Base-by-base conservation (phyloP, 1,140 invertebrate species). In the Bicyclus anynana region DNA sequence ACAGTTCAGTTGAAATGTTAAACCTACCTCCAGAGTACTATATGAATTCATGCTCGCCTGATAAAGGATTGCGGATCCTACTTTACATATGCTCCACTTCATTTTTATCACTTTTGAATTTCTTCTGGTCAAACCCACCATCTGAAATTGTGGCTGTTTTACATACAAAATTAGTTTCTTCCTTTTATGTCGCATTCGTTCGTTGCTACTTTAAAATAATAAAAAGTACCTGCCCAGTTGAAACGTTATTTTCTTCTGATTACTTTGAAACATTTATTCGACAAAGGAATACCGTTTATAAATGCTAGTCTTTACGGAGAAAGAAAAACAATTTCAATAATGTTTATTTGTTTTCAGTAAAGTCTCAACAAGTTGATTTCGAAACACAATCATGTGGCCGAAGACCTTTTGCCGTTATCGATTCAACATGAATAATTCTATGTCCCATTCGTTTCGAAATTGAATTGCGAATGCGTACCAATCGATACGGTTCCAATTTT, bases 361-460 rank as follows among this genome's bases (percentile, higher is more conserved):
- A 23, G 14, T 46, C 14, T 18, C 21, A 27, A 40, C 35, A 42
- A 50, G 21, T 57, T 44, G 44, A 60, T 53, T 53, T 48, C 33
- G 33, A 49, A 60, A 60, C 7, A 59, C 59, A 67, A 56, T 62
- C 55, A 55, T 67, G 55, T 67, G 56, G 59, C 35, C 59, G 53
- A 59, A 61, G 60, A 62, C 59, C 59, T 62, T 59, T 54, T 46
- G 23, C 17, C 18, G 56, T 66, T 66, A 69, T 63, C 57, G 53
- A 69, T 69, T 65, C 51, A 38, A 53, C 59, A 72, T 69, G 57
- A 69, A 72, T 72, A 61, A 74, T 66, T 71, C 58, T 49, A 57
- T 59, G 42, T 64, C 33, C 55, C 42, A 60, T 68, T 60, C 53
- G 55, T 59, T 48, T 51, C 57, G 53, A 54, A 70, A 66, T 73